Base-by-base conservation (phyloP, 30 jellyfish, hydroid and myxozoan genomes). In the Aurelia aurita complex sp. Pacific region DNA sequence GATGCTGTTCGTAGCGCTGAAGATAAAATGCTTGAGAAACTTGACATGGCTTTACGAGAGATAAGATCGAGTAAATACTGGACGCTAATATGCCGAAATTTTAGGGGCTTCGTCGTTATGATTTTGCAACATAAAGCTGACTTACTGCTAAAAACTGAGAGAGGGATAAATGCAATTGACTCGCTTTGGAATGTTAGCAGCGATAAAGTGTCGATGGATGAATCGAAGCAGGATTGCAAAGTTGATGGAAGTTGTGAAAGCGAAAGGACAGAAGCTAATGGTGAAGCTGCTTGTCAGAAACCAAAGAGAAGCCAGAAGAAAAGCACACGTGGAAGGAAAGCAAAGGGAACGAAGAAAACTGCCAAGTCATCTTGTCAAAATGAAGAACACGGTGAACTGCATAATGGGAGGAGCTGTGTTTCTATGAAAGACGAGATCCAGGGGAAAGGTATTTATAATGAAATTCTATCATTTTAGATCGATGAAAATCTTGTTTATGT, bases 131-230 rank as follows among this genome's bases (percentile, higher is more conserved):
- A 35, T 8, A 57, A 76, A 29, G 85, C 63, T 69, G 62, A 35
- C 73, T 13, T 69, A 69, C 60, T 46, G 23, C 54, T 82, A 64
- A 14, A 76, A 23, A 82, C 74, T 71, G 81, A 71, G 12, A 17
- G n/a, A 3, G 91, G 85, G 60, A n/a, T 19, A 8, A 19, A 36
- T 14, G 80, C 55, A 4, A 35, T 71, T 12, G 67, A 60, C 11
- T 17, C 33, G 71, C 82, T 33, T 54, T 76, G 91, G 73, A 76
- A 14, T 61, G 10, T 23, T 12, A 34, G 7, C 18, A 57, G 64
- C 5, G 36, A 54, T 29, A 4, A 11, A 5, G 52, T 10, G 52
- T 12, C 43, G 52, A 15, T 17, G 36, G 23, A 16, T 23, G 1
- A 59, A 16, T 5, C 35, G 81, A 16, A 34, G 38, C 81, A 13